Conservation (phyloP, 2,797 vertebrate genomes). For the Leuciscus waleckii region DNA sequence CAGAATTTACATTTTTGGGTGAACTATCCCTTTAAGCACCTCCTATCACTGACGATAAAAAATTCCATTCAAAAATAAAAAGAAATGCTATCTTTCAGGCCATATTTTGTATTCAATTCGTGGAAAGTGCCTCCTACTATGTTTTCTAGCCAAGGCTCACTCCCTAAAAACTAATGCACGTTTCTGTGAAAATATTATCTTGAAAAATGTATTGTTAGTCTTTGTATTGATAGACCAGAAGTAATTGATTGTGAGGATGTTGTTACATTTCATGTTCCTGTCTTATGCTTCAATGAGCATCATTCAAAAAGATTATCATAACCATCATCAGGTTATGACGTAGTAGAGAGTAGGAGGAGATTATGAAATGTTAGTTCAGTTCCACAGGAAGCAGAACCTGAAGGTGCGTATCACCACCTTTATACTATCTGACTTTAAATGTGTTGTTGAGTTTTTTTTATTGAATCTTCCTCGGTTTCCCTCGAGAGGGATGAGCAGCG, state of each 20-base stretch:
- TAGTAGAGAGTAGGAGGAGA: background rate
- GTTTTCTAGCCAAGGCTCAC: background rate
- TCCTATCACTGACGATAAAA: background rate
- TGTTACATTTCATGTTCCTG: background rate
- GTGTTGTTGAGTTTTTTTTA: constrained; percentile 16
- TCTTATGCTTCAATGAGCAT: background rate
- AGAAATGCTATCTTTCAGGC: background rate
- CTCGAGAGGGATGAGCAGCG: constrained; percentile 3
- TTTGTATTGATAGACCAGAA: background rate
- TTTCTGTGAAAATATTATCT: too few relatives aligned
- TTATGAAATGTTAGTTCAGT: constrained; percentile 1
- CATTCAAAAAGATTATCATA: background rate
- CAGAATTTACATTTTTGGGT: too few relatives aligned
- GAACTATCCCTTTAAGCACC: background rate
- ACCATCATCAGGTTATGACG: background rate
- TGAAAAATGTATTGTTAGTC: background rate
- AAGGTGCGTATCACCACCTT: background rate
- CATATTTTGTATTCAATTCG: background rate
- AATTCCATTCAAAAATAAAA: background rate
- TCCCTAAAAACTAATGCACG: background rate
- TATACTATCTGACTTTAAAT: background rate
- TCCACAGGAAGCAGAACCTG: background rate
- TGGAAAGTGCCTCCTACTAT: background rate
- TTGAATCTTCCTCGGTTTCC: constrained; percentile 7
- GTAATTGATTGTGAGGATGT: background rate